Base-by-base conservation (phyloP, 2,113 vertebrate species). In the Shinisaurus crocodilurus region DNA sequence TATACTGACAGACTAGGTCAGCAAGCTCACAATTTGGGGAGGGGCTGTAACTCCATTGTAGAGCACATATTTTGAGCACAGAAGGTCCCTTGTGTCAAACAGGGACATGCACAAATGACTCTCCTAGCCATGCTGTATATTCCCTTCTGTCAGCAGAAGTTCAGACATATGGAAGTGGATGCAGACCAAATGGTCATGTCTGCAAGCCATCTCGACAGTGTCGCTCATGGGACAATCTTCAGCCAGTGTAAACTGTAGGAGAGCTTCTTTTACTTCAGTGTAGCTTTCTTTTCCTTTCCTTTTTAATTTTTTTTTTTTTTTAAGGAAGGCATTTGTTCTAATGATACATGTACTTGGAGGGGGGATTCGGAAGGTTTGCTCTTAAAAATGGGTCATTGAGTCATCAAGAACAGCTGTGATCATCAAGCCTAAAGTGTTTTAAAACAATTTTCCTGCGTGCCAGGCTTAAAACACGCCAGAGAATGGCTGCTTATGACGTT, bases 151-250 rank as follows among this genome's bases (percentile, higher is more conserved):
- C 69, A 91, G 54, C 37, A 81, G 1, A 91, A 50, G 67, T 88
- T 45, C 86, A 92, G 87, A 91, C 89, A 86, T 89, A 93, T 57
- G 60, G 60, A 91, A 91, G 89, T 32, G 70, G 88, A 60, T 86
- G 87, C 34, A 6, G 10, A 92, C 75, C 89, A 94, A 93, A 92
- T 89, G 88, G 40, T 57, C 43, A 7, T 69, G 80, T n/a, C 88
- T 0, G 0, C n/a, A 89, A 82, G 84, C 16, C 29, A 67, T 40
- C 65, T 82, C 32, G 27, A 54, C 29, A 54, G 7, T 63, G 34
- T 82, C 37, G 3, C 40, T 27, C 9, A 40, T 85, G 50, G 50
- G 50, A 20, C 50, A 3, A 48, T 43, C 34, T 48, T 85, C 82
- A 84, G 40, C 40, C 23, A 69, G 3, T 67, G 37, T 43, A 84